phyloP scores from a whole-genome alignment of 2,797 vertebrate species.

The Tamandua tetradactyla region DNA sequence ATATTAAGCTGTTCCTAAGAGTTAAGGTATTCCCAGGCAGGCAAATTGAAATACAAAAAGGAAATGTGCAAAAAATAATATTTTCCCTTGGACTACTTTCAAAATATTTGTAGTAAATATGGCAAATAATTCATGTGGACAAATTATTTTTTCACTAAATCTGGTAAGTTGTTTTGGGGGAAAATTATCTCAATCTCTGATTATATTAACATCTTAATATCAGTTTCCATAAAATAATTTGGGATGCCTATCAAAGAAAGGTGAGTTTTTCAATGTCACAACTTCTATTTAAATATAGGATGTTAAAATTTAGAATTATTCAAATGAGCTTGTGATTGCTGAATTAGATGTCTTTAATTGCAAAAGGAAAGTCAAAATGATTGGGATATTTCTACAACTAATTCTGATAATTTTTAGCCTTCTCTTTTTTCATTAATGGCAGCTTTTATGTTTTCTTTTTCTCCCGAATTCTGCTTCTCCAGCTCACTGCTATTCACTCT shows the following conservation, averaged over 20 bases:
- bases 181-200: neutral
- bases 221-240: neutral
- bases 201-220: neutral
- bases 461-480: neutral
- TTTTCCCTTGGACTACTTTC: neutral
- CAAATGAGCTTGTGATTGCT: neutral
- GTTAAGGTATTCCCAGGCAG: neutral
- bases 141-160: neutral
- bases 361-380: neutral
- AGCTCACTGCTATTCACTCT: neutral
- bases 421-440: neutral
- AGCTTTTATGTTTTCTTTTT: neutral
- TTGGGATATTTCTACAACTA: neutral
- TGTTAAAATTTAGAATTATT: neutral
- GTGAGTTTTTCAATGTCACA: neutral
- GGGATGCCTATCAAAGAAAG: neutral
- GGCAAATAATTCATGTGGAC: too few species aligned
- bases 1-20: neutral
- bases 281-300: neutral
- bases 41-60: neutral
- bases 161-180: neutral
- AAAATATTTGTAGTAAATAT: neutral
- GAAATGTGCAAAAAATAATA: neutral
- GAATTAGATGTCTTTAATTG: neutral
- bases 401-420: neutral